Percentiles rank a stretch among this genome's conserved stretches.
phyloP scores from a whole-genome alignment of 2,113 vertebrate genomes.

The Lanius ludovicianus region DNA sequence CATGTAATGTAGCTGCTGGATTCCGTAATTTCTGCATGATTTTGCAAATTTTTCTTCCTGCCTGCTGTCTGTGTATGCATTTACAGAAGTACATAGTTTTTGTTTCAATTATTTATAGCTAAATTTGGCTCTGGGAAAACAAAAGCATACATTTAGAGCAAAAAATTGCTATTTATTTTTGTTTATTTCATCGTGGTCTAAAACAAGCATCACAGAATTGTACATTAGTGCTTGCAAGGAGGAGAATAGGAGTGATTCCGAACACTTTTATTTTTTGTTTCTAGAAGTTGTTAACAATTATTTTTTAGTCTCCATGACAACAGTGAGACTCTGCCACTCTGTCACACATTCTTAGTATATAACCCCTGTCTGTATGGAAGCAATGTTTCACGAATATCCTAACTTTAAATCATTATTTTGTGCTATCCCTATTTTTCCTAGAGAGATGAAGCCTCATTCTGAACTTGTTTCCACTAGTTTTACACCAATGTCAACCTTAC shows the following conservation, averaged over 20 bases:
- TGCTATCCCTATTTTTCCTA: not conserved
- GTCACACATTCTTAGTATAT: not conserved
- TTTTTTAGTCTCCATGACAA: slow-evolving; percentile 2
- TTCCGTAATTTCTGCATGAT: not conserved
- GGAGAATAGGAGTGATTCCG: not conserved
- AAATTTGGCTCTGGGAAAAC: not conserved
- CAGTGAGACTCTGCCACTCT: not conserved
- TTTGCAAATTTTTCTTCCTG: not conserved
- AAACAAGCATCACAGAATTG: not conserved
- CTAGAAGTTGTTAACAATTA: not conserved
- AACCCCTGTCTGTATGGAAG: not conserved
- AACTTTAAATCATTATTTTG: not conserved
- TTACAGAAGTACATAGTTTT: not conserved
- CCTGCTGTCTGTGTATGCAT: not conserved
- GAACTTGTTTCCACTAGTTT: not conserved
- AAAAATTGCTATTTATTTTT: not conserved
- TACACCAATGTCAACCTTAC: not conserved
- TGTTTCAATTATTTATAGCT: not conserved
- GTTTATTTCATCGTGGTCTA: not conserved
- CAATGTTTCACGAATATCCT: not conserved
- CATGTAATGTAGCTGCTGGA: not conserved
- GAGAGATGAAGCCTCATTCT: not conserved
- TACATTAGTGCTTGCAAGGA: not conserved
- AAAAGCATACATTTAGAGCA: not conserved
- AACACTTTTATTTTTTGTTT: not conserved